Evolutionary conservation across 2,113 vertebrate genomes (phyloP), one percentile per base, ranked within the genome.

Genomic region (Cavia aperea): DNA sequence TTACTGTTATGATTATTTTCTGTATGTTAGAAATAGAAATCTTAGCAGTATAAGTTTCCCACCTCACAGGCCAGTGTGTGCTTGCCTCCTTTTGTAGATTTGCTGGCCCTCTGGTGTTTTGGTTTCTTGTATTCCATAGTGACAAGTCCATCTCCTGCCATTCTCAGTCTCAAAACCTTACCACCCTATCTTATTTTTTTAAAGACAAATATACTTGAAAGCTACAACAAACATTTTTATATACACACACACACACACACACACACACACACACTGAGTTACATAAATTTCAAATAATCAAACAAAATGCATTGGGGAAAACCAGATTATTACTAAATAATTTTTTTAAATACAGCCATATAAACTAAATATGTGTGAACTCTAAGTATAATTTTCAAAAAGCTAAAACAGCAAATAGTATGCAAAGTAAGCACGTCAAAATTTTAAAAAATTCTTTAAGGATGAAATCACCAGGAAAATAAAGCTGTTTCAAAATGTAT

Each of bases 381-480:
- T 88, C 93, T 72, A 43, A 82, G 29, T 16, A 39, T 83, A 89
- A 43, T 83, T 91, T 93, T 91, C 19, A 79, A 46, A 87, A 90
- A 46, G 15, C 46, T 79, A 62, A 89, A 83, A 88, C 49, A 77
- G 72, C 12, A 75, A 36, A 93, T 39, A 24, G 1, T 68, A 19
- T 62, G 24, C 60, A 81, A 95, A 87, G 14, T 36, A 11, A 87
- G 24, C 5, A 39, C 49, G 8, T 66, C 77, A 87, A 92, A 70
- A 10, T 81, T 66, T 85, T 62, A 81, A 84, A 15, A 13, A 83
- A 54, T 12, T 94, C 51, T 54, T 88, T 88, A 29, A 54, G 29
- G 70, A 19, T 78, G 43, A 88, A 85, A 62, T 56, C 16, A 62
- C 24, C 9, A 86, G 33, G 36, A 73, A 43, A 13, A 11, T 92